Evolutionary conservation across 2,113 vertebrate species (phyloP).

Genomic region (Protomyctophum bolini): DNA sequence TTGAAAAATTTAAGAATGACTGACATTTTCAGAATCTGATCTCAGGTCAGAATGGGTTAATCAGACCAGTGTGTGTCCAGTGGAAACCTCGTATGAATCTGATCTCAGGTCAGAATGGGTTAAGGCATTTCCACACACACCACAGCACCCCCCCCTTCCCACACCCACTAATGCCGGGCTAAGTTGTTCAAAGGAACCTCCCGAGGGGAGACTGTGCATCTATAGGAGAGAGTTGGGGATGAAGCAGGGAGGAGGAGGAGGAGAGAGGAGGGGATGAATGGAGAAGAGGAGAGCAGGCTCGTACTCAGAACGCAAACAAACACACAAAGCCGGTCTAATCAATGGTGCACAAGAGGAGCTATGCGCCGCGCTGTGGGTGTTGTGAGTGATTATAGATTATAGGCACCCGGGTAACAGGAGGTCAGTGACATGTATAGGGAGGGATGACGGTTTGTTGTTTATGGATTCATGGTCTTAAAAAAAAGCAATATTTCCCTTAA

Average conservation of each 20-base stretch:
- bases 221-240: conserved; percentile 42
- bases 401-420: conserved; percentile 13
- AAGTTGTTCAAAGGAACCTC: conserved; percentile 67
- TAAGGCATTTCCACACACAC: conserved; percentile 58
- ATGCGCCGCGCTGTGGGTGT: conserved; percentile 43
- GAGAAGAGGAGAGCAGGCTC: conserved; percentile 52
- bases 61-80: too few relatives aligned
- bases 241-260: conserved; percentile 34
- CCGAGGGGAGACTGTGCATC: conserved; percentile 58
- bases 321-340: conserved; percentile 66
- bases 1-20: too few relatives aligned
- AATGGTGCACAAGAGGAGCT: conserved; percentile 62
- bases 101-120: too few relatives aligned
- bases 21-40: too few relatives aligned
- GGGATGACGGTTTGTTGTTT: conserved; percentile 30
- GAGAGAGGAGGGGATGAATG: conserved; percentile 35
- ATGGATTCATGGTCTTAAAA: conserved; percentile 34
- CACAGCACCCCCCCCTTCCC: conserved; percentile 31
- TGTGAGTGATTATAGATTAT: too few relatives aligned
- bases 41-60: too few relatives aligned
- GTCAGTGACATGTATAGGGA: conserved; percentile 44
- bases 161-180: conserved; percentile 69
- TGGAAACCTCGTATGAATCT: too few relatives aligned
- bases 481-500: conserved; percentile 35
- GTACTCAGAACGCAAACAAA: conserved; percentile 66